Percentiles rank a stretch among this genome's conserved stretches.
Evolutionary conservation across 2,797 vertebrate species (phyloP).

Genomic region (Xiphophorus birchmanni): DNA sequence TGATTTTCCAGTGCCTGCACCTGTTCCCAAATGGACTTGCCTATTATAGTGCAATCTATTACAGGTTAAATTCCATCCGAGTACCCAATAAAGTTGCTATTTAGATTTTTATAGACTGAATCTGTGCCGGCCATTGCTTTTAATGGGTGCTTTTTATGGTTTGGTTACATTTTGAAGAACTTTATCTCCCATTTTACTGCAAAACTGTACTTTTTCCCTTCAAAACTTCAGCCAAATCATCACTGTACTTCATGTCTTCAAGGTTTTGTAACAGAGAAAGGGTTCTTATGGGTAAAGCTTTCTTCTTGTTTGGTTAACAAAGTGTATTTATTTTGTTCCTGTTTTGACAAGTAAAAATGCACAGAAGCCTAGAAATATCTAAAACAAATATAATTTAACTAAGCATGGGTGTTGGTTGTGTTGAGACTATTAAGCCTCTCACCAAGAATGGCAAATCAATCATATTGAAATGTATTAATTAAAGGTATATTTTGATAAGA

Average conservation of each 20-base stretch:
- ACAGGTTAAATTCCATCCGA: conserved; percentile 49
- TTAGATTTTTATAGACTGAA: conserved; percentile 62
- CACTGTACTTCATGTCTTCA: conserved; percentile 28
- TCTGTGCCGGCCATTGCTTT: conserved; percentile 61
- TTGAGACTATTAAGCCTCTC: conserved; percentile 48
- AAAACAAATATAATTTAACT: conserved; percentile 37
- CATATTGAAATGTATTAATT: conserved; percentile 22
- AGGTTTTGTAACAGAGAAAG: conserved; percentile 49
- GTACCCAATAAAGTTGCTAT: conserved; percentile 56
- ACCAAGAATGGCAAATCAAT: conserved; percentile 34
- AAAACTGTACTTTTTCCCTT: conserved; percentile 23
- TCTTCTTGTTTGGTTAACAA: conserved; percentile 41
- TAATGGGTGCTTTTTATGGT: conserved; percentile 59
- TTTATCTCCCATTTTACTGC: conserved; percentile 39
- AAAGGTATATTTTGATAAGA: conserved; percentile 72
- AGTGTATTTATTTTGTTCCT: conserved; percentile 39
- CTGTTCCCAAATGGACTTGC: conserved; percentile 44
- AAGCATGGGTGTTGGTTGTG: conserved; percentile 30
- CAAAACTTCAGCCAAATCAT: conserved; percentile 28
- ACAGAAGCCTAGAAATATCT: conserved; percentile 15
- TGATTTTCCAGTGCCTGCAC: conserved; percentile 42
- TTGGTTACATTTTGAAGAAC: conserved; percentile 43
- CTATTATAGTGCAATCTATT: conserved; percentile 45
- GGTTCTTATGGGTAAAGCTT: conserved; percentile 50
- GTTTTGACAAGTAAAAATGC: conserved; percentile 56